Base-by-base conservation (phyloP, 2,113 vertebrate genomes). In the Ptilorrhoa leucosticta region DNA sequence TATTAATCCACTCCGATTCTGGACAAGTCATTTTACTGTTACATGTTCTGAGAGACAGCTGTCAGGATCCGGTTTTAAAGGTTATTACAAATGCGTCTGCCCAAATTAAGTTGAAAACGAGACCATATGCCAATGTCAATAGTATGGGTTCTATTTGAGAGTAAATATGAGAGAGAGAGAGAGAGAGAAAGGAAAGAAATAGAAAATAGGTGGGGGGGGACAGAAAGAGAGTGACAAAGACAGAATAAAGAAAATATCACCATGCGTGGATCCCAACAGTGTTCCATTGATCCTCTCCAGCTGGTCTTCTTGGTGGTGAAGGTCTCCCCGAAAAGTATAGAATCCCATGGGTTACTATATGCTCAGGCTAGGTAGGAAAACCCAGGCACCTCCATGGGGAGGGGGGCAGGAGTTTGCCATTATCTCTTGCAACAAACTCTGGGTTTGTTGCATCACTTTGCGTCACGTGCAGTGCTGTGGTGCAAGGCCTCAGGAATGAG, bases 221-320 rank as follows among this genome's bases (percentile, higher is more conserved):
- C 5, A 48, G 51, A 57, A 39, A 28, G 18, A 33, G 22, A 39
- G 5, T 27, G 27, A 17, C n/a, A 48, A 19, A 21, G 22, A 27
- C 5, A 68, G n/a, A 68, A 27, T 81, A 39, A 69, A 13, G 23
- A 7, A 39, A 40, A 39, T 57, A 39, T 11, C 28, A 57, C 9
- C 17, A n/a, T 22, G 22, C 3, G 1, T 21, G 22, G 17, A 68
- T 17, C 17, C n/a, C 7, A 17, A 1, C 0, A 0, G 39, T 14
- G 4, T 14, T 37, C 21, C 1, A 0, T 45, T 66, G 21, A 26
- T 37, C 15, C 15, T 24, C n/a, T 68, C 40, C 28, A 57, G 40
- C 10, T 54, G 6, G 3, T 47, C 16, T 12, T 33, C 8, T 13
- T 37, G 10, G 33, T 65, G 50, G 27, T 54, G 16, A 26, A 13